Evolutionary conservation across 2,113 vertebrate genomes (phyloP).

Genomic region (Oryzias celebensis): DNA sequence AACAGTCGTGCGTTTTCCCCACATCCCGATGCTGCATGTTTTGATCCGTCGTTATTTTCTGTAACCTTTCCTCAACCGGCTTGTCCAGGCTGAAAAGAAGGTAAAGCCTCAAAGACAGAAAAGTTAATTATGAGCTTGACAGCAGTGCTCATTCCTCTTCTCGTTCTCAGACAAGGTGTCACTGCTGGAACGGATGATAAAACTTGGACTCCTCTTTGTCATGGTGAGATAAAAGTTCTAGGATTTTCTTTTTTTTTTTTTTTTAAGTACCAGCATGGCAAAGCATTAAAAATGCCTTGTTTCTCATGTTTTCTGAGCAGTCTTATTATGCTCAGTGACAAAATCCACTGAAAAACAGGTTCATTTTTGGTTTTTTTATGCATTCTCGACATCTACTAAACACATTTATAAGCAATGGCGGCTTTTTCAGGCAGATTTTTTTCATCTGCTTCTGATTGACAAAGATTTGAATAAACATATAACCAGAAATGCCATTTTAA

Average conservation of each 20-base stretch:
- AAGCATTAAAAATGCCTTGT: not conserved
- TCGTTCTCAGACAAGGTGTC: slow-evolving; percentile 24
- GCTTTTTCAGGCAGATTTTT: too few species aligned
- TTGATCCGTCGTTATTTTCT: slow-evolving; percentile 30
- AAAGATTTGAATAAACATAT: too few species aligned
- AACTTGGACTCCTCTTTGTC: slow-evolving; percentile 45
- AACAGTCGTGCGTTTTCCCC: slow-evolving; percentile 2
- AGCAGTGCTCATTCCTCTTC: not conserved
- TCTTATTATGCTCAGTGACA: too few species aligned
- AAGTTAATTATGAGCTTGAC: slow-evolving; percentile 42
- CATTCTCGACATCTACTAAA: too few species aligned
- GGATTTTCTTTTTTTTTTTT: slow-evolving; percentile 52
- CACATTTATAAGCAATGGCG: too few species aligned
- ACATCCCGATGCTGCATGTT: slow-evolving; percentile 1
- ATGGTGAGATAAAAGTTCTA: slow-evolving; percentile 48
- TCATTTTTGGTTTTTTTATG: too few species aligned
- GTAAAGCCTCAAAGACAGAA: slow-evolving; percentile 27
- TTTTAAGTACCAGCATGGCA: slow-evolving; percentile 13
- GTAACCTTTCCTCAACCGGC: slow-evolving; percentile 16
- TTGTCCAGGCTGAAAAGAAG: slow-evolving; percentile 20
- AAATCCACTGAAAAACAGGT: too few species aligned
- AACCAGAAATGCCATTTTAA: too few species aligned
- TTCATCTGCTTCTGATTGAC: too few species aligned
- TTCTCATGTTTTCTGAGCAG: not conserved
- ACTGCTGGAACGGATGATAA: slow-evolving; percentile 56